A percentile compares a stretch with the other conserved stretches of the same genome.
phyloP scores from a whole-genome alignment of 2,888 invertebrate species.

The Sepiola atlantica region DNA sequence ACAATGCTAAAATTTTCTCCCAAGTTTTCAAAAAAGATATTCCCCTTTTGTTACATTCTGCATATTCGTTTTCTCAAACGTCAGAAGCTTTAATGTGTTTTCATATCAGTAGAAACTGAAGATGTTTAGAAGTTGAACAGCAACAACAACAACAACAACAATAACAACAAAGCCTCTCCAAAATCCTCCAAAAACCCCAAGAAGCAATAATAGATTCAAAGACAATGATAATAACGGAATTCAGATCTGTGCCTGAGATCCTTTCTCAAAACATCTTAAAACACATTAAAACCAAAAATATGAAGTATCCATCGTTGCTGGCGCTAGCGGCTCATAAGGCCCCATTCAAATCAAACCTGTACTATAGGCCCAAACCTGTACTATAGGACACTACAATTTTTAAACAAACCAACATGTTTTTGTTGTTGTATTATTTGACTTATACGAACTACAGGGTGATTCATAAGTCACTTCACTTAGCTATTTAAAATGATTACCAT shows the following conservation, averaged over 20 bases:
- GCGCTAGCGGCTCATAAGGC: too few species aligned
- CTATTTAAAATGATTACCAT: too few species aligned
- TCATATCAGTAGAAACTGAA: not conserved
- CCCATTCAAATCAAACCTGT: too few species aligned
- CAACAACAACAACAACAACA: not conserved
- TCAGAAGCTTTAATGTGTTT: not conserved
- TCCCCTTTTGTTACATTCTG: not conserved
- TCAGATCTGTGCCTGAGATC: not conserved
- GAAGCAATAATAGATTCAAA: not conserved
- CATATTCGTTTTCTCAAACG: conserved; percentile 32
- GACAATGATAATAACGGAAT: not conserved
- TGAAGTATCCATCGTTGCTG: not conserved
- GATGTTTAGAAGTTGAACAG: not conserved
- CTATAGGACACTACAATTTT: too few species aligned
- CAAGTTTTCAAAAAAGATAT: not conserved
- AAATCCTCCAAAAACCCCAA: not conserved
- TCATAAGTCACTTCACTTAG: too few species aligned
- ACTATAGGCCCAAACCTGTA: too few species aligned
- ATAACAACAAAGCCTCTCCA: too few species aligned
- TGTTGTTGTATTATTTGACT: too few species aligned
- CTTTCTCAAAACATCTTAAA: not conserved
- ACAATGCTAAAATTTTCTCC: not conserved
- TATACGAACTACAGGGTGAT: too few species aligned
- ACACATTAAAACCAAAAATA: not conserved
- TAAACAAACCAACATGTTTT: too few species aligned